Evolutionary conservation across 2,888 invertebrate species (phyloP).

Genomic region (Tetanocera ferruginea): DNA sequence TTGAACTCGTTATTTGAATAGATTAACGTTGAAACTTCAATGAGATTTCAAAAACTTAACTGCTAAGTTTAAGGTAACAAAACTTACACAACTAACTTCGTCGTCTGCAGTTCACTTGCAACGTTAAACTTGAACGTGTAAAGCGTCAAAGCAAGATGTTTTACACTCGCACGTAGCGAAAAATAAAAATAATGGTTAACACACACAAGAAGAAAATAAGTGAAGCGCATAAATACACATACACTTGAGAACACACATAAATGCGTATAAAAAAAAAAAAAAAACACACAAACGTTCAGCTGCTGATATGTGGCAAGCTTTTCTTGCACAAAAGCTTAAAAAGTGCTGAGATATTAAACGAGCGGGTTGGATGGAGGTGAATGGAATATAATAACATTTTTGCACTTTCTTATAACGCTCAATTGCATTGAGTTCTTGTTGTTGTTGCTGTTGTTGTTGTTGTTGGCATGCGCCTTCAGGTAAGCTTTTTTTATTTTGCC

Average conservation of each 20-base stretch:
- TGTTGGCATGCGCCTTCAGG: not conserved
- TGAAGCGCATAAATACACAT: not conserved
- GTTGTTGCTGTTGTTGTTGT: not conserved
- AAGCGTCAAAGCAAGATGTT: no score
- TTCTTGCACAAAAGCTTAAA: not conserved
- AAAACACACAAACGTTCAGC: not conserved
- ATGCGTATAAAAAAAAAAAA: not conserved
- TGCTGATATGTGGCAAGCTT: not conserved
- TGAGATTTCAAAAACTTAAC: no score
- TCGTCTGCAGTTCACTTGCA: no score
- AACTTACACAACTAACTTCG: no score
- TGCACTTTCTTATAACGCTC: not conserved
- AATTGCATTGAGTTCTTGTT: not conserved
- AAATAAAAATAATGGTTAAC: no score
- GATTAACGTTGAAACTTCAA: no score
- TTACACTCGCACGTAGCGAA: no score
- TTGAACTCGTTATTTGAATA: no score
- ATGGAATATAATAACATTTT: not conserved
- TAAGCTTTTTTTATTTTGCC: not conserved
- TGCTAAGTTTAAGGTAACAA: no score
- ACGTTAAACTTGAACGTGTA: no score
- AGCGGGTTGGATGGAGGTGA: not conserved
- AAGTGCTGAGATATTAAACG: not conserved
- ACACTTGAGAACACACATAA: not conserved
- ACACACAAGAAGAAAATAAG: no score